Conservation (phyloP, 1,140 invertebrate species). For the Euura lappo region DNA sequence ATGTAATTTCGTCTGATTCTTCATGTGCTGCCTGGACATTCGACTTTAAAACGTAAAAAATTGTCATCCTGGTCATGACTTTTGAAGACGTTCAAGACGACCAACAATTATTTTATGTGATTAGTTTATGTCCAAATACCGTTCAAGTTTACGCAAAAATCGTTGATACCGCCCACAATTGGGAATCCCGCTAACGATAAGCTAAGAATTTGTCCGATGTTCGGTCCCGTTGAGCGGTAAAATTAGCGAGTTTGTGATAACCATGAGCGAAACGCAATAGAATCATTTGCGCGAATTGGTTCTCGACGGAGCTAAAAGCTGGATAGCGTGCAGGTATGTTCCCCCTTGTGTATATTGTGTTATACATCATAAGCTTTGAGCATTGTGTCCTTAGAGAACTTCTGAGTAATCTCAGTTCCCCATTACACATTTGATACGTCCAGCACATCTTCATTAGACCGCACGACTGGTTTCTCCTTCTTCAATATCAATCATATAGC, state of each 20-base stretch:
- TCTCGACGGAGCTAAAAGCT: background rate
- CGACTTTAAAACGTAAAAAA: no score
- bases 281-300: slow-evolving; percentile 1
- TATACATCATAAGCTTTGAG: background rate
- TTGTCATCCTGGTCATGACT: no score
- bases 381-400: background rate
- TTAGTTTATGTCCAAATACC: no score
- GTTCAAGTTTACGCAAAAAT: no score
- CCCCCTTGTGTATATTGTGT: background rate
- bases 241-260: background rate
- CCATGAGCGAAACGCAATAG: background rate
- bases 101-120: no score
- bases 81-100: no score
- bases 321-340: background rate
- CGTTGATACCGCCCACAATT: no score
- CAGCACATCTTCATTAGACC: no score
- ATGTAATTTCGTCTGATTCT: no score
- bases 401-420: background rate
- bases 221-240: background rate
- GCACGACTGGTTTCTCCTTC: no score
- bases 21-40: no score
- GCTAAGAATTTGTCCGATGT: background rate
- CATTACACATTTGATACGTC: background rate
- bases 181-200: background rate
- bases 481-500: no score